Evolutionary conservation across 2,888 invertebrate species (phyloP).

Genomic region (Leptodirus hochenwartii): DNA sequence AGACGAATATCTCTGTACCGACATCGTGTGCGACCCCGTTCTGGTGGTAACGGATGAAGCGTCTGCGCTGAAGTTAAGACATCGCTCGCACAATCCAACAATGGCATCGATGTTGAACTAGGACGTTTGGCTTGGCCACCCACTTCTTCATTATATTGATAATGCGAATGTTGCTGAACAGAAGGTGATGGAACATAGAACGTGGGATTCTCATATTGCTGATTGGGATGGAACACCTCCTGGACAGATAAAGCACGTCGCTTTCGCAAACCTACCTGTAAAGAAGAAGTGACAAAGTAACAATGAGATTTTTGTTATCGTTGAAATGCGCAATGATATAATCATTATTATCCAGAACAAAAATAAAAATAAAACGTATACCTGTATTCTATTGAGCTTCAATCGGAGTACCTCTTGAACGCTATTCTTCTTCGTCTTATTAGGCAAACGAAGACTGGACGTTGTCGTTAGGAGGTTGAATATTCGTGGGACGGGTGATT

Average conservation of each 20-base stretch:
- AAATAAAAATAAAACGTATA: too few species aligned
- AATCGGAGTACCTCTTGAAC: constrained; percentile 45
- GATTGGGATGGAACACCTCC: constrained; percentile 37
- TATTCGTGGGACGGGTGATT: constrained; percentile 26
- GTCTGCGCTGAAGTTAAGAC: constrained; percentile 10
- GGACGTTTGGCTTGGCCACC: constrained; percentile 11
- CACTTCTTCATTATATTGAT: too few species aligned
- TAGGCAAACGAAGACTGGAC: constrained; percentile 30
- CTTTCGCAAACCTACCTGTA: constrained; percentile 44
- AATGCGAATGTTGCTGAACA: too few species aligned
- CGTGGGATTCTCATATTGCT: constrained; percentile 31
- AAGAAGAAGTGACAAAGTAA: too few species aligned
- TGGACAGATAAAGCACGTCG: constrained; percentile 50
- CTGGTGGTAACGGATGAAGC: too few species aligned
- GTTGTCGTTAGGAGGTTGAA: constrained; percentile 25
- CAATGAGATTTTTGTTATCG: too few species aligned
- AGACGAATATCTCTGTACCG: constrained; percentile 11
- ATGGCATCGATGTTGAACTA: constrained; percentile 16
- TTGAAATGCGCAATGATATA: too few species aligned
- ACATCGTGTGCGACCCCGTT: constrained; percentile 15
- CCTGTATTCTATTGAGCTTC: constrained; percentile 52
- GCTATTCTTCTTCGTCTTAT: constrained; percentile 24
- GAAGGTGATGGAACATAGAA: constrained; percentile 53
- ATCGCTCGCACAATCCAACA: constrained; percentile 9
- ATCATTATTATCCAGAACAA: too few species aligned